Percentiles rank a stretch among this genome's conserved stretches.
These are phyloP conservation scores for Drosophila yooni DNA, from an alignment of 2,888 invertebrate genomes.

Conservation along the genomic window DNA sequence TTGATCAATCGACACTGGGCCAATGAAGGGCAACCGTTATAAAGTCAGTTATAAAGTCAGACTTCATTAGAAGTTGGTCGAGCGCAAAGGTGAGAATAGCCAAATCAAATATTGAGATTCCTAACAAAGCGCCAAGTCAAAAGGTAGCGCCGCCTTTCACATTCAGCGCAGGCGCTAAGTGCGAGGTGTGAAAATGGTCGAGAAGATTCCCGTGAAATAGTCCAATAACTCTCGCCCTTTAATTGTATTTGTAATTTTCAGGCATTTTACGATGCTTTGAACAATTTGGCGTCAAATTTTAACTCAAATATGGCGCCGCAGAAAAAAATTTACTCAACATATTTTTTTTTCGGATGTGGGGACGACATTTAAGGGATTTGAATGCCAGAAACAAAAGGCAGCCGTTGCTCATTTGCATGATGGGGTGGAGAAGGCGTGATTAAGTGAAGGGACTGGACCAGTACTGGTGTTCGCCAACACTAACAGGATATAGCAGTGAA, in stretches of 20 bases:
- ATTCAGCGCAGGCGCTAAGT: conserved; percentile 59
- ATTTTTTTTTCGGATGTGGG: conserved; percentile 39
- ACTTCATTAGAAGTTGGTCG: conserved; percentile 76
- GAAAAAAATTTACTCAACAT: conserved; percentile 53
- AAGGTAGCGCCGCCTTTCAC: conserved; percentile 65
- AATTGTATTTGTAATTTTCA: conserved; percentile 76
- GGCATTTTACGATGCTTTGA: conserved; percentile 62
- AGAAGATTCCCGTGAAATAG: conserved; percentile 50
- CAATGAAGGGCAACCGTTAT: conserved; percentile 31
- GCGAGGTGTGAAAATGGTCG: conserved; percentile 66
- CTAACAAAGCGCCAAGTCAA: conserved; percentile 68
- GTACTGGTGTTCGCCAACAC: conserved; percentile 59
- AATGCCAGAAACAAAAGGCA: conserved; percentile 72
- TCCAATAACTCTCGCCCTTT: conserved; percentile 38
- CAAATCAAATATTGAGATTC: conserved; percentile 63
- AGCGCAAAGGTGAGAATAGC: conserved; percentile 69
- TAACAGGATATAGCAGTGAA: conserved; percentile 82
- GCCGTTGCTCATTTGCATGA: conserved; percentile 74
- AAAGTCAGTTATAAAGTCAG: conserved; percentile 44
- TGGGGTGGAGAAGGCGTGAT: conserved; percentile 2
- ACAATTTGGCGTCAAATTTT: conserved; percentile 75
- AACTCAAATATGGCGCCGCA: conserved; percentile 76
- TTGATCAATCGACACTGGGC: conserved; percentile 14
- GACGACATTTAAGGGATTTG: not conserved
- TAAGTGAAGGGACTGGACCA: not conserved